A percentile compares a stretch with the other conserved stretches of the same genome.
These are phyloP conservation scores for Fragum sueziense DNA, from an alignment of 2,888 invertebrate genomes.

Conservation along the genomic window DNA sequence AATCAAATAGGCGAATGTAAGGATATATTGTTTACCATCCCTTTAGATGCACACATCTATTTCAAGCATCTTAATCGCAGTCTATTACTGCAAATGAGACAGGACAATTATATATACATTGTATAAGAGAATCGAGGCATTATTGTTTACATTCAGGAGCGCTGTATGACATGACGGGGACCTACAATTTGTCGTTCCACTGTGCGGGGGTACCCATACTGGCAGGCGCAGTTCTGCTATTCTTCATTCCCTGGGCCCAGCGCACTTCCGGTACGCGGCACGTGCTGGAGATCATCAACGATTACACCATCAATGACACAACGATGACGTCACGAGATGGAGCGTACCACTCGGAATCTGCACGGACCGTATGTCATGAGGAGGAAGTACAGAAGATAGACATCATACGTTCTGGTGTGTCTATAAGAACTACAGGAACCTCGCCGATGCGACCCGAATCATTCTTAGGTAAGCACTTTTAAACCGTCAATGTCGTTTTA, in stretches of 20 bases:
- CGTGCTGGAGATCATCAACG: conserved; percentile 54
- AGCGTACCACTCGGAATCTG: not conserved
- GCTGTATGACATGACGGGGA: conserved; percentile 71
- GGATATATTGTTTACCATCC: too few species aligned
- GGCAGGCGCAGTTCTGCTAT: conserved; percentile 67
- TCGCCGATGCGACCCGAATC: conserved; percentile 9
- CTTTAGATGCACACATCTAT: too few species aligned
- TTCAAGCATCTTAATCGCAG: too few species aligned
- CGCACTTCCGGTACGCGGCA: conserved; percentile 64
- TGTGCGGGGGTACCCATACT: conserved; percentile 73
- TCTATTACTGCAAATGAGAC: too few species aligned
- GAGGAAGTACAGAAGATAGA: not conserved
- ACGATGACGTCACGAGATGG: not conserved
- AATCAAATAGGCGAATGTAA: too few species aligned
- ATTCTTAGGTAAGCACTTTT: not conserved
- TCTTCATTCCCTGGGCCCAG: conserved; percentile 77
- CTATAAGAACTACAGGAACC: conserved; percentile 21
- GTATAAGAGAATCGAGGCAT: too few species aligned
- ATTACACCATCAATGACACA: conserved; percentile 40
- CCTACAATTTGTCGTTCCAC: conserved; percentile 75
- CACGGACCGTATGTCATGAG: conserved; percentile 6
- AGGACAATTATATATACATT: too few species aligned
- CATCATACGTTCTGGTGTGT: not conserved
- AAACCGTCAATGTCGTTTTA: too few species aligned
- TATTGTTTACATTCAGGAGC: too few species aligned